Evolutionary conservation across 2,113 vertebrate species (phyloP).

Genomic region (Ailurus styani): DNA sequence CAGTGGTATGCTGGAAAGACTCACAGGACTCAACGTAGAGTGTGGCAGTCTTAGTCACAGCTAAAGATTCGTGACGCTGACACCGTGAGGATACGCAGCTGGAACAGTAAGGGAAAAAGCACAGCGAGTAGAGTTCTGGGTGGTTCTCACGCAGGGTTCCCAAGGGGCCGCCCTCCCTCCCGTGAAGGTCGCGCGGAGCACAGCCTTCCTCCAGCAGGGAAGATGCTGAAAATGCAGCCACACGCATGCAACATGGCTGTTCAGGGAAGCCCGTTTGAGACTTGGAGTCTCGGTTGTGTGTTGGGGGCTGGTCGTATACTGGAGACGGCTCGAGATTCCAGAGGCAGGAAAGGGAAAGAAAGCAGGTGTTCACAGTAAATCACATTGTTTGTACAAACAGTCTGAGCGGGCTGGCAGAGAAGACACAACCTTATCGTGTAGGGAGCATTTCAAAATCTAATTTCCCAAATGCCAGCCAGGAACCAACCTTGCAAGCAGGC

Average conservation of each 20-base stretch:
- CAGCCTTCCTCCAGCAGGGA: neutral
- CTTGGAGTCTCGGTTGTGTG: neutral
- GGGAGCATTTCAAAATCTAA: neutral
- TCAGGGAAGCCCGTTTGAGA: neutral
- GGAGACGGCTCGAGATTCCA: neutral
- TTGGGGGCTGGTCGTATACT: neutral
- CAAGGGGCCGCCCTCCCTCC: neutral
- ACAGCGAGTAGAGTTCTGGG: neutral
- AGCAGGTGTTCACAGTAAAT: conserved; percentile 17
- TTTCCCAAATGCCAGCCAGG: conserved; percentile 26
- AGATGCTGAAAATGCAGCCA: neutral
- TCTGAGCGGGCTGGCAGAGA: neutral
- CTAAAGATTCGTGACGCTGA: neutral
- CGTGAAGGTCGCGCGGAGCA: neutral
- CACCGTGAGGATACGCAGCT: neutral
- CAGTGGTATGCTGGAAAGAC: neutral
- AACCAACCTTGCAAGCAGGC: neutral
- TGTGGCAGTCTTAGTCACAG: neutral
- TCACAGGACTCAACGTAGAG: neutral
- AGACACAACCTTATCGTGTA: neutral
- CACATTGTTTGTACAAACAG: neutral
- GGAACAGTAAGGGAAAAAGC: neutral
- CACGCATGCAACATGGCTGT: neutral
- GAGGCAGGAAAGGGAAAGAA: neutral
- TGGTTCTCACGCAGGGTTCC: fast-evolving